Percentiles rank a stretch among this genome's conserved stretches.
Evolutionary conservation across 2,113 vertebrate genomes (phyloP).

Genomic region (Lepus americanus): DNA sequence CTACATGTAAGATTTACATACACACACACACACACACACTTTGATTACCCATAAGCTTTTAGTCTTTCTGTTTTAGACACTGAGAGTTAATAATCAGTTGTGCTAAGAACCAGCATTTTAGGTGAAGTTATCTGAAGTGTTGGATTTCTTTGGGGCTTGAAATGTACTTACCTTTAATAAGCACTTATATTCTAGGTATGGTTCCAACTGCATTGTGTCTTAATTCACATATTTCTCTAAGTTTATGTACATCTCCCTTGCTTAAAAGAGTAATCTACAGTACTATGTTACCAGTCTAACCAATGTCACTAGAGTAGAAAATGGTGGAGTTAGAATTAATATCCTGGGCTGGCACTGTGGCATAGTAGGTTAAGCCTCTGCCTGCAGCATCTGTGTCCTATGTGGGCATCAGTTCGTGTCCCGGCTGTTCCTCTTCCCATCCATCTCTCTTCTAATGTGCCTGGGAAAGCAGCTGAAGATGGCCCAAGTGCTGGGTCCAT

Average conservation of each 20-base stretch:
- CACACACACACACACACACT: neutral
- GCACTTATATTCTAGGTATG: neutral
- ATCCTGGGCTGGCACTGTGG: too few relatives aligned
- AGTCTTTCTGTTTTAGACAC: neutral
- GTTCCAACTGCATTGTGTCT: neutral
- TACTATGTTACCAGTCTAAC: neutral
- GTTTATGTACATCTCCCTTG: neutral
- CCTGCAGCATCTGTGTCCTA: too few relatives aligned
- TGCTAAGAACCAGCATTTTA: neutral
- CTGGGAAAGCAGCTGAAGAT: too few relatives aligned
- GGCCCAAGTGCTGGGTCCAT: too few relatives aligned
- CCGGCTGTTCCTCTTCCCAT: too few relatives aligned
- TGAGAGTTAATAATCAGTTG: neutral
- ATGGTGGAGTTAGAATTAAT: neutral
- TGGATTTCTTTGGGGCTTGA: neutral
- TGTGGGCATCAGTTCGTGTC: too few relatives aligned
- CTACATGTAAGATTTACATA: slow-evolving; percentile 13
- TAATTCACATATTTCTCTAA: neutral
- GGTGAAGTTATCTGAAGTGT: neutral
- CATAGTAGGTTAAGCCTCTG: too few relatives aligned
- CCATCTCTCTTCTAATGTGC: too few relatives aligned
- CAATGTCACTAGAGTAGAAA: neutral
- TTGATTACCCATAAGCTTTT: neutral
- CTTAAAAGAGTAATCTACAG: neutral
- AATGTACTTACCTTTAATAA: slow-evolving; percentile 21